Percentiles rank a stretch among this genome's conserved stretches.
Conservation (phyloP, 2,888 invertebrate genomes). For the Augochlorella aurata region DNA sequence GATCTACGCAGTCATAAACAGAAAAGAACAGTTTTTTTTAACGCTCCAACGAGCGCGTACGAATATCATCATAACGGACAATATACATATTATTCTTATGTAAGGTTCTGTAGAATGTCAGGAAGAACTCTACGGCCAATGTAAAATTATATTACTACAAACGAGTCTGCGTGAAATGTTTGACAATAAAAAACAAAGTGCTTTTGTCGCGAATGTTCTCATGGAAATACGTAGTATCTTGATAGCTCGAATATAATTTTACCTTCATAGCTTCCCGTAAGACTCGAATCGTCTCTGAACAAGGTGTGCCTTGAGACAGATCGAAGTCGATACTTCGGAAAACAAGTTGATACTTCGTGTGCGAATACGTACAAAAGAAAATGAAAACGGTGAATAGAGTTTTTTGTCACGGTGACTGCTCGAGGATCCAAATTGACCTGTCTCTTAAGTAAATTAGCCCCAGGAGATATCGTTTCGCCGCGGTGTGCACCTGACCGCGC, state of each 20-base stretch:
- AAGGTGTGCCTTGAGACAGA: neutral
- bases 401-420: neutral
- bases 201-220: neutral
- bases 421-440: neutral
- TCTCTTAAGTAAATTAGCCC: neutral
- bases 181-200: neutral
- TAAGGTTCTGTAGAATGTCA: too few relatives aligned
- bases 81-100: neutral
- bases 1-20: neutral
- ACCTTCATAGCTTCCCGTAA: neutral
- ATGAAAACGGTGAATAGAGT: neutral
- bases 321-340: neutral
- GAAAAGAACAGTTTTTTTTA: slow-evolving; percentile 2
- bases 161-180: neutral
- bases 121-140: too few relatives aligned
- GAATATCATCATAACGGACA: neutral
- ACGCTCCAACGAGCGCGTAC: slow-evolving; percentile 1
- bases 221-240: neutral
- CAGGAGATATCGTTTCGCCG: slow-evolving; percentile 26
- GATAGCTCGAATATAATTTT: neutral
- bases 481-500: neutral
- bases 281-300: neutral
- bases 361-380: neutral
- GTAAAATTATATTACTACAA: neutral
- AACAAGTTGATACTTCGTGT: neutral